Evolutionary conservation across 1,140 invertebrate genomes (phyloP), one percentile per base, ranked within the genome.

Genomic region (Chelonus insularis): DNA sequence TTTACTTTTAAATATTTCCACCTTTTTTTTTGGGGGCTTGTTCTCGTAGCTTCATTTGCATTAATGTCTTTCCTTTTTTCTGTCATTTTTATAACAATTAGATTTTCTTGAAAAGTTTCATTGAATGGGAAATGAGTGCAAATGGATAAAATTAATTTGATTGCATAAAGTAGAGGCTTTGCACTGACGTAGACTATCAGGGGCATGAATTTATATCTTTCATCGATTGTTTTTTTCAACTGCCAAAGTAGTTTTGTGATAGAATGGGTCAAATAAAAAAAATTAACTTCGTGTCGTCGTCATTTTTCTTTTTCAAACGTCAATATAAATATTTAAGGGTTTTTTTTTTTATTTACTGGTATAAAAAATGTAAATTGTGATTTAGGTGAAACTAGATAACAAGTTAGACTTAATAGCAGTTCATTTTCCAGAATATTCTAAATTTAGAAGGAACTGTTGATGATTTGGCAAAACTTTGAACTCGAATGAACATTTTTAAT

Each of bases 81-180:
- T 3, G 0, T 39, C 4, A n/a, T 11, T 36, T 55, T 37, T 39
- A 4, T 37, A 14, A 0, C 41, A 8, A 16, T 43, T 20, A 16
- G 1, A 16, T 18, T 43, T 16, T 39, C 12, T 32, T 2, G 8
- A 36, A 29, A 14, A 32, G 23, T 34, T 43, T 39, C n/a, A 39
- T 39, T 29, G 16, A 37, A 37, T 39, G 32, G 34, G 34, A 55
- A 55, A 36, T 52, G 47, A 50, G 21, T 18, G 47, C 23, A 20
- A 52, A 52, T 52, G 50, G 52, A 55, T 55, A 16, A 55, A 37
- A 39, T 55, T 55, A 55, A 55, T 55, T 55, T 55, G 34, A 55
- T 55, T 55, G 52, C 21, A 55, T 16, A 11, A 14, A 55, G 34
- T 55, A 16, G 21, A 55, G 34, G 52, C 52, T 32, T 55, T 16